Evolutionary conservation across 2,797 vertebrate species (phyloP), one percentile per base, ranked within the genome.

Genomic region (Meda fulgida): DNA sequence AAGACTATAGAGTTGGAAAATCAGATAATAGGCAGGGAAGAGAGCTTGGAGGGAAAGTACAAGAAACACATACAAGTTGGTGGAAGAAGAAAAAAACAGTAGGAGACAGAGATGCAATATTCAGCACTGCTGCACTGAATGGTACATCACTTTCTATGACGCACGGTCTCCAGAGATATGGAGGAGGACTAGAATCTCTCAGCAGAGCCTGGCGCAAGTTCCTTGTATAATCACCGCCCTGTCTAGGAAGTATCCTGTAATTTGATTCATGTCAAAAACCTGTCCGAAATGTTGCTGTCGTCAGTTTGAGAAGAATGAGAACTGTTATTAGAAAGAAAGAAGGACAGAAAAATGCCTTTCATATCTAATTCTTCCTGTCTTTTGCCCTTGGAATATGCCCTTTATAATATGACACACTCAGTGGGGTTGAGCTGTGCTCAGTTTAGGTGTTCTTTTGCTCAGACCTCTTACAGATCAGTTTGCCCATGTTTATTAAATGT

Each of bases 241-340:
- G 82, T 78, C 58, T 63, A 73, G 43, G 38, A 77, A 14, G n/a
- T 51, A 69, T 90, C 66, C 84, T 86, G 85, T 87, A 82, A 91
- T 90, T 89, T 87, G 80, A 84, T 86, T 88, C 53, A 13, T 84
- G 87, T 88, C 84, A 89, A 67, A 78, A 88, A 76, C 26, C 70
- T 85, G 76, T 86, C 86, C 66, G 76, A 76, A 53, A 31, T 31
- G 71, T 73, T 36, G 51, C 76, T 82, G 60, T 76, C 63, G 3
- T 83, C 66, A 63, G 36, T 86, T 69, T 65, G 67, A 81, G 76
- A 58, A 73, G 48, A 84, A 84, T 43, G 36, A 85, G 63, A 63
- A 78, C 86, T 84, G 58, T 75, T 72, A 48, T 16, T 26, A 83
- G 38, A 58, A 60, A 70, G 21, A 75, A 79, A 40, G 55, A 66